These are phyloP conservation scores for Pelecanoides urinatrix DNA, from an alignment of 2,113 vertebrate genomes.

Conservation along the genomic window DNA sequence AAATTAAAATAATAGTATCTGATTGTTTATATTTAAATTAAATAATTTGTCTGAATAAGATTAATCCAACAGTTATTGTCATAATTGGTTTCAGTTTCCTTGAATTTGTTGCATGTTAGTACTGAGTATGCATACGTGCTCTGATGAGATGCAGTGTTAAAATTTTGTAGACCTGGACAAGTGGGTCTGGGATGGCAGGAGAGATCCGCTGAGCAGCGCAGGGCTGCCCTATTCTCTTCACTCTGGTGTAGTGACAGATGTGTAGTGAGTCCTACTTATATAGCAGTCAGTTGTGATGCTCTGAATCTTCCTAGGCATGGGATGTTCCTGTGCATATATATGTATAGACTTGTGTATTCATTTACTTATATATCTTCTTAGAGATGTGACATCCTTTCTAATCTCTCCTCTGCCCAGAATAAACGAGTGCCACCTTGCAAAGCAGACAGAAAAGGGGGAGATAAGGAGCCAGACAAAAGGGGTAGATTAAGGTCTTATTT, in stretches of 20 bases:
- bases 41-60: neutral
- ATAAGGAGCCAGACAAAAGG: neutral
- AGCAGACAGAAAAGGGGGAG: neutral
- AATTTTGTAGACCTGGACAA: neutral
- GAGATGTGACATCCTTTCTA: neutral
- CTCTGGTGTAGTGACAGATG: neutral
- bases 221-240: neutral
- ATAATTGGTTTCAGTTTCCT: neutral
- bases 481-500: neutral
- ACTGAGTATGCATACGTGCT: neutral
- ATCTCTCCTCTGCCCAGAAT: neutral
- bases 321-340: neutral
- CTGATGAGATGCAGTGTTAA: neutral
- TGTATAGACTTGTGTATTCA: neutral
- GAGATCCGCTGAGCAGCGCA: rapidly evolving
- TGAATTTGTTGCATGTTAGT: neutral
- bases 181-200: neutral
- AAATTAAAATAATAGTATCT: neutral
- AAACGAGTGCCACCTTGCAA: neutral
- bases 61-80: neutral
- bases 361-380: neutral
- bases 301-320: neutral
- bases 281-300: neutral
- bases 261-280: neutral
- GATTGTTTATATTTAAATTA: neutral